Evolutionary conservation across 23 tunicate genomes (phyloP).

Genomic region (Ciona savignyi): DNA sequence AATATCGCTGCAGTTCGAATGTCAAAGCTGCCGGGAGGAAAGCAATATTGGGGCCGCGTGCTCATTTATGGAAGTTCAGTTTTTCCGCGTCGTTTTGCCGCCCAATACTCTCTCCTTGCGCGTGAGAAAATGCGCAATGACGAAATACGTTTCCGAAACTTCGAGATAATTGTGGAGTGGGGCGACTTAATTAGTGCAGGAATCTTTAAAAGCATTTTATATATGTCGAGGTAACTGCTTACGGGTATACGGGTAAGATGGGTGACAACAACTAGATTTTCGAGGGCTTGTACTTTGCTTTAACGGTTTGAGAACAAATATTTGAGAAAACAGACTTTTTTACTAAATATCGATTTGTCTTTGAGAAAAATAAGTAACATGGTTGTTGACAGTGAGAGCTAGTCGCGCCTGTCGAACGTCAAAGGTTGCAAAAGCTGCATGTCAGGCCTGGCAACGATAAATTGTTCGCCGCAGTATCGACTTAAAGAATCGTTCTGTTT

Average conservation of each 20-base stretch:
- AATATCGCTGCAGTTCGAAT: too few species aligned
- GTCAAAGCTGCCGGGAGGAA: neutral
- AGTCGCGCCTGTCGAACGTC: neutral
- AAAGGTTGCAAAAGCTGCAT: neutral
- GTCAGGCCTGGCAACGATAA: neutral
- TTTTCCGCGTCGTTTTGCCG: neutral
- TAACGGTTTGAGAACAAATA: too few species aligned
- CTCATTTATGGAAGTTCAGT: neutral
- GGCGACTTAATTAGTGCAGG: neutral
- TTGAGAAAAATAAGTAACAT: neutral
- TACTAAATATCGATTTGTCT: neutral
- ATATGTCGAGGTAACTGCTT: too few species aligned
- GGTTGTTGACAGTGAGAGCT: neutral
- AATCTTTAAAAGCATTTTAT: too few species aligned
- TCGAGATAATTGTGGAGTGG: neutral
- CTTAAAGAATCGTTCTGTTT: neutral
- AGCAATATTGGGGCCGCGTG: neutral
- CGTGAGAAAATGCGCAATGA: neutral
- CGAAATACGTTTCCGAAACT: neutral
- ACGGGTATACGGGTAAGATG: too few species aligned
- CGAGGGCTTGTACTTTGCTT: too few species aligned
- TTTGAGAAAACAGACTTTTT: too few species aligned
- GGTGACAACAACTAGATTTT: too few species aligned
- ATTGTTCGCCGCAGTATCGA: neutral
- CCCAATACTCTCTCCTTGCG: neutral